Evolutionary conservation across 2,113 vertebrate genomes (phyloP).

Genomic region (Hemiscyllium ocellatum): DNA sequence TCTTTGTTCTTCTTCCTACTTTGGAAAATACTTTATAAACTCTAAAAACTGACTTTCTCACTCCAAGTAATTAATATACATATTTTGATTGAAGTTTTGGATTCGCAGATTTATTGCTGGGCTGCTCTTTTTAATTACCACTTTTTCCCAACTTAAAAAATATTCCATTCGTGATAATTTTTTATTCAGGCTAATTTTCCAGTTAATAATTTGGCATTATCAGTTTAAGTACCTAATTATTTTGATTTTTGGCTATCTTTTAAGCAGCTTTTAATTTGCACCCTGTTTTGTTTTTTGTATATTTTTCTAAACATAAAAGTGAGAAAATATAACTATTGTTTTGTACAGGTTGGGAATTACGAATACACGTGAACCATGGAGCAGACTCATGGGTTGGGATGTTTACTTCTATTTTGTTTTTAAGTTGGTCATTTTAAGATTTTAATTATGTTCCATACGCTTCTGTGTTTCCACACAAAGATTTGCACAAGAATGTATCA

Average conservation of each 20-base stretch:
- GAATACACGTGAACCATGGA: not conserved
- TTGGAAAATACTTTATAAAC: not conserved
- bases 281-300: not conserved
- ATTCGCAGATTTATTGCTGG: not conserved
- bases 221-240: not conserved
- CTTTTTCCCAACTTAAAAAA: not conserved
- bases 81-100: not conserved
- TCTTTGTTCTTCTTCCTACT: not conserved
- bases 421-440: not conserved
- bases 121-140: not conserved
- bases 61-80: not conserved
- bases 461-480: not conserved
- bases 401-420: not conserved
- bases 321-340: not conserved
- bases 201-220: not conserved
- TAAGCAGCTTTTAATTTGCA: not conserved
- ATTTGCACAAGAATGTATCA: not conserved
- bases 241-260: not conserved
- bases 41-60: not conserved
- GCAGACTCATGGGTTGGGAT: not conserved
- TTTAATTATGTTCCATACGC: not conserved
- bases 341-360: not conserved
- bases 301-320: not conserved
- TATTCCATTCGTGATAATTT: not conserved
- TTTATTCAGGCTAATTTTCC: not conserved